Evolutionary conservation across 2,797 vertebrate species (phyloP).

Genomic region (Pangasius djambal): DNA sequence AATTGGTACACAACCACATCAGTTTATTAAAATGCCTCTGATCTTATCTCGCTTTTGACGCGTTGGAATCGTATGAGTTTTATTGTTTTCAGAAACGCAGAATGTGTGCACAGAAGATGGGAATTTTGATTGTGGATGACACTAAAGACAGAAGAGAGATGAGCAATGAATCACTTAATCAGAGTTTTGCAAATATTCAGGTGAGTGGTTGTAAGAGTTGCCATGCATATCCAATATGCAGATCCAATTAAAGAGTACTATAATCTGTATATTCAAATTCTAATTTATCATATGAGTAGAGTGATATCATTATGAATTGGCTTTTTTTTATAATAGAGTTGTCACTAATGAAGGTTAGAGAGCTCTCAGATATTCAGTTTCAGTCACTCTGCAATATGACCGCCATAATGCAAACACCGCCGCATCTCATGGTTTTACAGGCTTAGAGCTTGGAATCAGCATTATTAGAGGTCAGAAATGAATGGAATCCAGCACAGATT

Average conservation of each 20-base stretch:
- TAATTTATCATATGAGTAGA: neutral
- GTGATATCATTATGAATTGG: neutral
- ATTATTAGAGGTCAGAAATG: slow-evolving; percentile 10
- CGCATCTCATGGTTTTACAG: slow-evolving; percentile 15
- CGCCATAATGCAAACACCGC: slow-evolving; percentile 39
- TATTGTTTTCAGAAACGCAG: slow-evolving; percentile 44
- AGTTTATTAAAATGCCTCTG: neutral
- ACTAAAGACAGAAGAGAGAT: neutral
- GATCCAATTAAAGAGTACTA: neutral
- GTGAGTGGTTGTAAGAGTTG: neutral
- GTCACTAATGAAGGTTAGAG: neutral
- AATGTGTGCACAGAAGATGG: slow-evolving; percentile 41
- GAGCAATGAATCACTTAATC: slow-evolving; percentile 22
- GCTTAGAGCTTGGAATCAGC: neutral
- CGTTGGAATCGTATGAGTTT: neutral
- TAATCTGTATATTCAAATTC: neutral
- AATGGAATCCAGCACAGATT: slow-evolving; percentile 1
- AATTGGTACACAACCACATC: neutral
- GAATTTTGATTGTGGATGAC: slow-evolving; percentile 55
- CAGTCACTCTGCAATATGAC: neutral
- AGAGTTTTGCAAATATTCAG: slow-evolving; percentile 30
- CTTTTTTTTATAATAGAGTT: neutral
- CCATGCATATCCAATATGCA: neutral
- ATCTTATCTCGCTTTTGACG: neutral
- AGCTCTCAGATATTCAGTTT: neutral